Conservation (phyloP, 2,888 invertebrate genomes). For the Alcis repandata region DNA sequence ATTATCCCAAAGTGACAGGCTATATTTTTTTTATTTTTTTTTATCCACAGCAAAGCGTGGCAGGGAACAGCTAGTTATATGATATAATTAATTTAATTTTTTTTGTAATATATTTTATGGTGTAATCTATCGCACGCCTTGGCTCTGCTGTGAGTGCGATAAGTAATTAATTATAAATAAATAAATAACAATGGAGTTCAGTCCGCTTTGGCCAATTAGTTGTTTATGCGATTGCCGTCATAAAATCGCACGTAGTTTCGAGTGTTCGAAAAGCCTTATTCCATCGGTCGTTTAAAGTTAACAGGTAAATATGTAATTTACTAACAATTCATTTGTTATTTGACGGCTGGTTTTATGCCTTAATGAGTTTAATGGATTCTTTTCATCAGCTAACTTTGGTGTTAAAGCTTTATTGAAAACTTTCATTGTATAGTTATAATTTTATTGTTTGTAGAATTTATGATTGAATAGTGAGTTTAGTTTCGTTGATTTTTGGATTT, state of each 20-base stretch:
- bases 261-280: constrained; percentile 45
- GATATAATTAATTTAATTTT: no score
- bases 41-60: no score
- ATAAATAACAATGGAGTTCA: no score
- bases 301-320: constrained; percentile 35
- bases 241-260: not conserved
- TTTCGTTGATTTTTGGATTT: not conserved
- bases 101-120: no score
- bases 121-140: no score
- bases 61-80: no score
- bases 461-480: not conserved
- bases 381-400: constrained; percentile 43
- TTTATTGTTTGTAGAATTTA: not conserved
- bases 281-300: constrained; percentile 36
- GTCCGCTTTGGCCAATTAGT: no score
- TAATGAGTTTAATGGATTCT: constrained; percentile 41
- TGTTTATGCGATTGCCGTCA: no score
- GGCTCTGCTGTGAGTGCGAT: no score
- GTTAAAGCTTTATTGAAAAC: constrained; percentile 14
- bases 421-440: constrained; percentile 17
- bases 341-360: constrained; percentile 29
- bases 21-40: no score
- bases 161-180: no score
- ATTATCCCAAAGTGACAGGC: no score
- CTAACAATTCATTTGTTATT: constrained; percentile 32